Evolutionary conservation across 1,140 invertebrate genomes (phyloP).

Genomic region (Caenorhabditis brenneri): DNA sequence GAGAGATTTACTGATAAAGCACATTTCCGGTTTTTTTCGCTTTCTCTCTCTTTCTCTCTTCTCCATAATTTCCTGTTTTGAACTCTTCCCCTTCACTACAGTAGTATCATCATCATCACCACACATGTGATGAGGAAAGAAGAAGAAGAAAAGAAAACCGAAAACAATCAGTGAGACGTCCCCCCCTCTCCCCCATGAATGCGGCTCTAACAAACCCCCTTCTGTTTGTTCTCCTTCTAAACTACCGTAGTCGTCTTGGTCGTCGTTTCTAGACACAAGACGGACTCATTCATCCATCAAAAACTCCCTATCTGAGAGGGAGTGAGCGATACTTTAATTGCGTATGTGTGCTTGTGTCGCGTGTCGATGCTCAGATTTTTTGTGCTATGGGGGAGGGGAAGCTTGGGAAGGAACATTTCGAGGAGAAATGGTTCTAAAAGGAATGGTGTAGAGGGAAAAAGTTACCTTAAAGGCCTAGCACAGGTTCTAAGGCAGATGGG

Average conservation of each 20-base stretch:
- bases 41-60: background rate
- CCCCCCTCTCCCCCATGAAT: no score
- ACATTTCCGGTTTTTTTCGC: background rate
- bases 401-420: no score
- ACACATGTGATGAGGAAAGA: no score
- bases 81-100: background rate
- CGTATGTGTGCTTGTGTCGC: no score
- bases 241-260: background rate
- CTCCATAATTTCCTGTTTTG: background rate
- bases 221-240: slow-evolving; percentile 28
- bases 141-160: background rate
- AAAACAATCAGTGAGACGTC: slow-evolving; percentile 27
- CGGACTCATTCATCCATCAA: slow-evolving; percentile 41
- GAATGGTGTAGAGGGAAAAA: no score
- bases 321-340: slow-evolving; percentile 34
- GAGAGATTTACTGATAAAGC: no score
- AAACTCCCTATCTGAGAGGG: background rate
- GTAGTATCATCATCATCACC: no score
- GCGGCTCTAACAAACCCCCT: slow-evolving; percentile 18
- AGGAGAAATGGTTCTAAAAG: no score
- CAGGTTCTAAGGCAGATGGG: no score
- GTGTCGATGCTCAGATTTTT: background rate
- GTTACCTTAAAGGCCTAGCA: no score
- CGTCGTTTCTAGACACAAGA: background rate
- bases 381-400: background rate